Percentiles rank a stretch among this genome's conserved stretches.
Evolutionary conservation across 2,113 vertebrate genomes (phyloP).

Genomic region (Hippocampus zosterae): DNA sequence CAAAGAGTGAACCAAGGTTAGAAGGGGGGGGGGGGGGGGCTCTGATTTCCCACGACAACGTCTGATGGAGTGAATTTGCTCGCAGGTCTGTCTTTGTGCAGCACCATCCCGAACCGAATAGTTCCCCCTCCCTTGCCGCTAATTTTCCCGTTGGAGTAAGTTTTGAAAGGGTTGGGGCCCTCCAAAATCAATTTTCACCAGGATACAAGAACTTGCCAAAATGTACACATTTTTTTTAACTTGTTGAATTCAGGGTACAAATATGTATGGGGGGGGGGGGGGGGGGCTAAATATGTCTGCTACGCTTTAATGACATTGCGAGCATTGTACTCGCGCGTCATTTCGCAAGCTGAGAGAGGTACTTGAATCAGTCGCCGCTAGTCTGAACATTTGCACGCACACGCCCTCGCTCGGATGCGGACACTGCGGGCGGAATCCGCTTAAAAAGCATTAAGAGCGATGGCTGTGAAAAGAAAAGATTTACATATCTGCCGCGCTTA

Average conservation of each 20-base stretch:
- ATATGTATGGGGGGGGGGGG: not conserved
- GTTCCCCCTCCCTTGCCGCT: too few relatives aligned
- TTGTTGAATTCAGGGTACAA: not conserved
- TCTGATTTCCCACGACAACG: too few relatives aligned
- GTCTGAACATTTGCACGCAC: not conserved
- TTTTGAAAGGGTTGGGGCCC: too few relatives aligned
- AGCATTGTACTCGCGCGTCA: not conserved
- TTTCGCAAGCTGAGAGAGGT: not conserved
- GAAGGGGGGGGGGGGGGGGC: too few relatives aligned
- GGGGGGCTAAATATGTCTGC: not conserved
- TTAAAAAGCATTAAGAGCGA: not conserved
- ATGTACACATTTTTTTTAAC: too few relatives aligned
- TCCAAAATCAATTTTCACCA: too few relatives aligned
- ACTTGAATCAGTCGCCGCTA: not conserved
- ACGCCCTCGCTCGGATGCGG: not conserved
- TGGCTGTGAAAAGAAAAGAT: slow-evolving; percentile 7
- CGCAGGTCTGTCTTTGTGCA: too few relatives aligned
- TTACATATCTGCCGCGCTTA: slow-evolving; percentile 4
- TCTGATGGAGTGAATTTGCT: too few relatives aligned
- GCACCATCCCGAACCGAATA: too few relatives aligned
- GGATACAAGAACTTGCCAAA: too few relatives aligned
- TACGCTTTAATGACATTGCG: not conserved
- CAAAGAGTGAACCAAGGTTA: too few relatives aligned
- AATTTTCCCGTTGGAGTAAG: too few relatives aligned
- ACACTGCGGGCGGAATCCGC: not conserved